Percentiles rank a stretch among this genome's conserved stretches.
These are phyloP conservation scores for Haemorhous mexicanus DNA, from an alignment of 2,113 vertebrate genomes.

Conservation along the genomic window DNA sequence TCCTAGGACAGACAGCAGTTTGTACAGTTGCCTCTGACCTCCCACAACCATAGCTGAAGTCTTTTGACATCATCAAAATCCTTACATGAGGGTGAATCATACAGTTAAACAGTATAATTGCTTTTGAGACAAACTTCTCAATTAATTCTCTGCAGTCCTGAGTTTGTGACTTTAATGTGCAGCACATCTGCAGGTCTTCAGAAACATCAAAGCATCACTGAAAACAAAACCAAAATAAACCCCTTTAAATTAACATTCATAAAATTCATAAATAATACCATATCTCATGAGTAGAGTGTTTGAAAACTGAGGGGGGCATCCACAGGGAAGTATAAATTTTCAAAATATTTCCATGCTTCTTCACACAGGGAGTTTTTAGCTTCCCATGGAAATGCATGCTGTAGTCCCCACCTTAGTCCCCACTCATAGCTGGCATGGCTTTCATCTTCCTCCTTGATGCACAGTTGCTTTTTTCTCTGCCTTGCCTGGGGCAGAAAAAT, in stretches of 20 bases:
- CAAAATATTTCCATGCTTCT: slow-evolving; percentile 45
- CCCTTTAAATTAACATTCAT: slow-evolving; percentile 74
- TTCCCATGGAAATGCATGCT: slow-evolving; percentile 62
- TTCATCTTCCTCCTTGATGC: slow-evolving; percentile 68
- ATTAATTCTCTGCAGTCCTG: slow-evolving; percentile 73
- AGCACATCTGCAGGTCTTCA: slow-evolving; percentile 70
- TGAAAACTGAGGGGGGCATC: slow-evolving; percentile 53
- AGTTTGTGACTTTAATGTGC: slow-evolving; percentile 60
- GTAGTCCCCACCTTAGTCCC: slow-evolving; percentile 52
- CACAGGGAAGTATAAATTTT: slow-evolving; percentile 24
- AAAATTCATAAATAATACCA: slow-evolving; percentile 74
- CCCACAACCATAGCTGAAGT: not conserved
- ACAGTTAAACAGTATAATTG: slow-evolving; percentile 59
- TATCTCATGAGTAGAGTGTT: slow-evolving; percentile 69
- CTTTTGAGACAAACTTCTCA: slow-evolving; percentile 68
- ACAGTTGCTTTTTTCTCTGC: slow-evolving; percentile 63
- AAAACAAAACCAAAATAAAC: slow-evolving; percentile 30
- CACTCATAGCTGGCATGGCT: slow-evolving; percentile 68
- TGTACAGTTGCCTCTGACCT: not conserved
- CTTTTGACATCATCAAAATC: not conserved
- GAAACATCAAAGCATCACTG: slow-evolving; percentile 75
- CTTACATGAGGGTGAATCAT: slow-evolving; percentile 61
- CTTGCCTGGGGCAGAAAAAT: slow-evolving; percentile 71
- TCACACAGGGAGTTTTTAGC: slow-evolving; percentile 3
- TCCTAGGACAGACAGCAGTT: not conserved